Percentiles rank a stretch among this genome's conserved stretches.
Conservation (phyloP, 2,888 invertebrate species). For the Smittia aterrima region DNA sequence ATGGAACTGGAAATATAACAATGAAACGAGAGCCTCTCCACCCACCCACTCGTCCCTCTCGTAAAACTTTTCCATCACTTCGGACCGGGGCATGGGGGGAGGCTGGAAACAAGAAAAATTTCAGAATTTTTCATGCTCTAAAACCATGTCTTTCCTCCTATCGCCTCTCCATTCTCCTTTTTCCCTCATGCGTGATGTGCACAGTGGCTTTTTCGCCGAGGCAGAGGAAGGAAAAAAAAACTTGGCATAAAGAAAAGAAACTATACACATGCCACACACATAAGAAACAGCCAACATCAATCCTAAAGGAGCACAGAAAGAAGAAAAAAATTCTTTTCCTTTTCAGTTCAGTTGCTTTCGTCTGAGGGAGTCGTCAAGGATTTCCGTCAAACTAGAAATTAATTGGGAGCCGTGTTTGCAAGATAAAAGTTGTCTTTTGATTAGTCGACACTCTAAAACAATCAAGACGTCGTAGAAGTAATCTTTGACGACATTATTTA, state of each 20-base stretch:
- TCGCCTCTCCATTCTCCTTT: not conserved
- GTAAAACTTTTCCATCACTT: conserved; percentile 10
- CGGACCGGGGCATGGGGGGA: not conserved
- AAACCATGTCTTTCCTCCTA: conserved; percentile 11
- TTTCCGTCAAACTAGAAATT: too few species aligned
- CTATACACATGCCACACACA: conserved; percentile 23
- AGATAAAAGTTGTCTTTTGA: too few species aligned
- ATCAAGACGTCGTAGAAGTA: too few species aligned
- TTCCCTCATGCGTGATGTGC: conserved; percentile 18
- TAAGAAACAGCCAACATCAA: conserved; percentile 25
- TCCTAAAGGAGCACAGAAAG: conserved; percentile 12
- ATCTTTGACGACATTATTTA: not conserved
- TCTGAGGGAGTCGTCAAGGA: not conserved
- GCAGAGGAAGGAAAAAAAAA: conserved; percentile 4
- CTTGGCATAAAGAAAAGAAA: conserved; percentile 4
- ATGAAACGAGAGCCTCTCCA: conserved; percentile 17
- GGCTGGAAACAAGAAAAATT: conserved; percentile 13
- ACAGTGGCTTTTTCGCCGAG: conserved; percentile 18
- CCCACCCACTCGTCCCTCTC: not conserved
- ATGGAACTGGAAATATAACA: conserved; percentile 27
- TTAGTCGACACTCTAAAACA: not conserved
- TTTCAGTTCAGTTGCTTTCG: conserved; percentile 4
- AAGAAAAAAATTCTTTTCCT: conserved; percentile 10
- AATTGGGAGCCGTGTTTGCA: too few species aligned
- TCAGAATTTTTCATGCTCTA: conserved; percentile 31